These are phyloP conservation scores for Sussaba pulchella DNA, from an alignment of 2,888 invertebrate species.

Conservation along the genomic window DNA sequence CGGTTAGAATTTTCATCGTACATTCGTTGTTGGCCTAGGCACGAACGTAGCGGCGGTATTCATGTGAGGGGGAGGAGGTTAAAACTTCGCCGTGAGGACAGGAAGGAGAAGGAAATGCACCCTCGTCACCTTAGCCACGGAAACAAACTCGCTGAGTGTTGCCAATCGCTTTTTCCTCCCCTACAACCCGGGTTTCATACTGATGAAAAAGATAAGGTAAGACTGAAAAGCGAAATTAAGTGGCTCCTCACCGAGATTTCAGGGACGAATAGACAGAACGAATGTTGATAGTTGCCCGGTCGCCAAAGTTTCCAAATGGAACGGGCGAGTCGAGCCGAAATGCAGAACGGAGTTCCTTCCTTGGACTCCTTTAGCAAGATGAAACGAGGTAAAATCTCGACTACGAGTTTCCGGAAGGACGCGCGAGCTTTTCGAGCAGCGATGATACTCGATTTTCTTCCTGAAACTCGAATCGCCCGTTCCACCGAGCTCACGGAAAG, in stretches of 20 bases:
- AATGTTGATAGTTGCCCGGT: slow-evolving; percentile 45
- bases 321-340: slow-evolving; percentile 5
- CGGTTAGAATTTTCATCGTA: slow-evolving; percentile 53
- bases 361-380: slow-evolving; percentile 48
- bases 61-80: slow-evolving; percentile 17
- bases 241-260: slow-evolving; percentile 48
- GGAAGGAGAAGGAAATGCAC: slow-evolving; percentile 31
- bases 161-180: slow-evolving; percentile 56
- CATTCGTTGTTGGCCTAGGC: slow-evolving; percentile 42
- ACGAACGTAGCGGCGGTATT: slow-evolving; percentile 18
- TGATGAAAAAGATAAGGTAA: slow-evolving; percentile 34
- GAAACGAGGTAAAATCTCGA: slow-evolving; percentile 61
- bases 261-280: slow-evolving; percentile 51
- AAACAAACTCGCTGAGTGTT: slow-evolving; percentile 53
- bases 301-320: slow-evolving; percentile 52
- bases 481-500: slow-evolving; percentile 1
- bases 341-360: slow-evolving; percentile 2
- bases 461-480: slow-evolving; percentile 16
- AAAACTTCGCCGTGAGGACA: slow-evolving; percentile 48
- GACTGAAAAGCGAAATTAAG: slow-evolving; percentile 53
- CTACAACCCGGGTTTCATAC: slow-evolving; percentile 17
- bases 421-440: slow-evolving; percentile 30
- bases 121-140: slow-evolving; percentile 28
- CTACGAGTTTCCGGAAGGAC: slow-evolving; percentile 36
- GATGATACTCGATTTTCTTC: slow-evolving; percentile 46